These are phyloP conservation scores for Ictalurus furcatus DNA, from an alignment of 2,113 vertebrate genomes.

Conservation along the genomic window DNA sequence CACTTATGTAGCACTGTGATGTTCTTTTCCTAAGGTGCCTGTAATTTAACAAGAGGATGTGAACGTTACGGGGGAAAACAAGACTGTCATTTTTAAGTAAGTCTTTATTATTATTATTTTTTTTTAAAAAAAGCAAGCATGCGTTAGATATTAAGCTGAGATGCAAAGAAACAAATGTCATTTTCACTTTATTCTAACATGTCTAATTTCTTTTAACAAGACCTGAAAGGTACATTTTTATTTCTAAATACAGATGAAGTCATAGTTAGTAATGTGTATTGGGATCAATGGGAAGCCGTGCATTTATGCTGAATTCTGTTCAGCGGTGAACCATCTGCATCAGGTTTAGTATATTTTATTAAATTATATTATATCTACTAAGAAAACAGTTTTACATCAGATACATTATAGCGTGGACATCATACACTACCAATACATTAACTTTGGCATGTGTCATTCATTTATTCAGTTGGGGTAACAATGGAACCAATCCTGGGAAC, in stretches of 20 bases:
- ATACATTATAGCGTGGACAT: background rate
- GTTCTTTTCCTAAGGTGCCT: conserved; percentile 1
- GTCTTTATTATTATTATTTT: background rate
- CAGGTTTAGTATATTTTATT: background rate
- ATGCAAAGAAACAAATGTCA: background rate
- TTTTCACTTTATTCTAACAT: background rate
- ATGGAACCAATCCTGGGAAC: background rate
- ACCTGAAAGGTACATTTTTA: background rate
- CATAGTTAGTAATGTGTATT: background rate
- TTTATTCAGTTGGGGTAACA: background rate
- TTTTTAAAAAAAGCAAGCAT: background rate
- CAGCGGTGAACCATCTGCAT: background rate
- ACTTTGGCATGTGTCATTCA: background rate
- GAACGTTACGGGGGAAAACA: background rate
- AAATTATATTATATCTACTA: background rate
- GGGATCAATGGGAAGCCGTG: background rate
- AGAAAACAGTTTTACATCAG: background rate
- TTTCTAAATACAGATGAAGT: background rate
- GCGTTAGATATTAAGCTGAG: background rate
- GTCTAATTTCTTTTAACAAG: background rate
- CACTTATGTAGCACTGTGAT: background rate
- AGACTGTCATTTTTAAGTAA: background rate
- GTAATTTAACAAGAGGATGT: conserved; percentile 15
- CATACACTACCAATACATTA: background rate
- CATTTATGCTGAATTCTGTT: background rate